Conservation (phyloP, 37 sponge, comb jelly and placozoan genomes). For the Crambe crambe region DNA sequence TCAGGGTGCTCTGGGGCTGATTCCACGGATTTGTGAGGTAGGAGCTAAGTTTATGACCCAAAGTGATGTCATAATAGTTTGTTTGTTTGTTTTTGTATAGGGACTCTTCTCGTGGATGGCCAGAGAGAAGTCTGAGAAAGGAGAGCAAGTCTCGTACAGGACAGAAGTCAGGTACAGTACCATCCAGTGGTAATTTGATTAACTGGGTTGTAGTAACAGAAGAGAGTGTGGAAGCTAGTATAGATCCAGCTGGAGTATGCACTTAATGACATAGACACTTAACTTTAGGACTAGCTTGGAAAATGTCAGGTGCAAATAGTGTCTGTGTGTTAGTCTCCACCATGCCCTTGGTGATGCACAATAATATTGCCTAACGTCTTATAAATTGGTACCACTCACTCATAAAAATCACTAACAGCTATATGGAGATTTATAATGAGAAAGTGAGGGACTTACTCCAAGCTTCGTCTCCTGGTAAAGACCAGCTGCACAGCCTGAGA, state of each 20-base stretch:
- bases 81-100: conserved; percentile 11
- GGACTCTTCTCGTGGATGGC: conserved; percentile 51
- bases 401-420: conserved; percentile 59
- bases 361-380: too few species aligned
- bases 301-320: too few species aligned
- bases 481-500: conserved; percentile 44
- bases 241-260: too few species aligned
- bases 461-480: background rate
- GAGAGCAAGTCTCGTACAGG: conserved; percentile 63
- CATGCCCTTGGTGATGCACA: too few species aligned
- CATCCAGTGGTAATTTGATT: too few species aligned
- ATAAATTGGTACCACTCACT: too few species aligned
- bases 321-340: too few species aligned
- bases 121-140: background rate
- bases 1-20: conserved; percentile 57
- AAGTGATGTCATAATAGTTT: background rate
- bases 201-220: too few species aligned
- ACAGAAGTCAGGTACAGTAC: conserved; percentile 80
- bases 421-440: conserved; percentile 94
- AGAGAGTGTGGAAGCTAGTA: too few species aligned
- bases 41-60: background rate
- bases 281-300: too few species aligned
- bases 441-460: conserved; percentile 76
- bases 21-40: conserved; percentile 87
- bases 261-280: too few species aligned